A percentile compares a stretch with the other conserved stretches of the same genome.
phyloP scores from a whole-genome alignment of 2,888 invertebrate species.

The Ashinkailepas kermadecensis region DNA sequence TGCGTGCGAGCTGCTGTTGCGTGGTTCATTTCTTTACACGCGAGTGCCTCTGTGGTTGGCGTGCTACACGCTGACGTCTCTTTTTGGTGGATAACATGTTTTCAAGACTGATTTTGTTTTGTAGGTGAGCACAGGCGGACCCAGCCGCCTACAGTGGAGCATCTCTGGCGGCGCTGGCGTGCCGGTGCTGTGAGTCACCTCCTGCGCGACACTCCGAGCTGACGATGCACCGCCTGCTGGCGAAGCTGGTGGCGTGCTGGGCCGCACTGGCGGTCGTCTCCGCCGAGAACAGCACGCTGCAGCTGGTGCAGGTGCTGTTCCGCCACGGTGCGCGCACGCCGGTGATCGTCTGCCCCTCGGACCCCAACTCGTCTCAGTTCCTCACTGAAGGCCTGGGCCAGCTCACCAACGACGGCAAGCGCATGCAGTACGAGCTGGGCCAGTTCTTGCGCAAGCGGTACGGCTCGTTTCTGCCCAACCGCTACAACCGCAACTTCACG shows the following conservation, averaged over 20 bases:
- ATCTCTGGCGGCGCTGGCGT: no score
- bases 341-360: slow-evolving; percentile 67
- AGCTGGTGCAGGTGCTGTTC: slow-evolving; percentile 49
- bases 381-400: slow-evolving; percentile 63
- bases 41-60: no score
- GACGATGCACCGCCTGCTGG: no score
- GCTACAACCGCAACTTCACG: slow-evolving; percentile 47
- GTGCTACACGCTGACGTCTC: no score
- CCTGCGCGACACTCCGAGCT: no score
- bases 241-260: background rate
- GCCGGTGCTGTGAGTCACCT: no score
- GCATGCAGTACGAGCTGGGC: slow-evolving; percentile 65
- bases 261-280: background rate
- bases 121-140: no score
- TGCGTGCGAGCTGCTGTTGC: no score
- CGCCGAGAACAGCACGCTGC: slow-evolving; percentile 28
- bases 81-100: no score
- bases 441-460: slow-evolving; percentile 66
- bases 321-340: slow-evolving; percentile 89
- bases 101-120: no score
- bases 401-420: slow-evolving; percentile 72
- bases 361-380: slow-evolving; percentile 55
- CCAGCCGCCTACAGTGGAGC: no score
- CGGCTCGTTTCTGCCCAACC: slow-evolving; percentile 41
- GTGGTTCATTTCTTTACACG: no score